Base-by-base conservation (phyloP, 2,888 invertebrate genomes). In the Microctonus hyperodae region DNA sequence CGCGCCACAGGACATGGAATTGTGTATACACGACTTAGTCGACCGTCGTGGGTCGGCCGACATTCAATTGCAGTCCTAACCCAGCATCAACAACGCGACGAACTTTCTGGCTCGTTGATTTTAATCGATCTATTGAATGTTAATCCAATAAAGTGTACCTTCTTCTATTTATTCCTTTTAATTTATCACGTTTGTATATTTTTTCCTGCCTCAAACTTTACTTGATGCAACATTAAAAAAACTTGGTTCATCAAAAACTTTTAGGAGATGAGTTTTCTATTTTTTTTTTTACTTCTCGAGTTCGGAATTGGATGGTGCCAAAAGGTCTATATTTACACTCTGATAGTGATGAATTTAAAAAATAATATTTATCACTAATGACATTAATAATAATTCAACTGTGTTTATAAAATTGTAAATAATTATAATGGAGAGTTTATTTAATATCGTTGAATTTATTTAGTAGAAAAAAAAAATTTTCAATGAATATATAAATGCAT, bases 11-110 rank as follows among this genome's bases (percentile, higher is more conserved):
- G 57, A 64, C 62, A 64, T 57, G 44, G 69, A 63, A 50, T 72
- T 73, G 72, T 70, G 71, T 68, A 60, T 71, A 70, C 71, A 74
- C 69, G 72, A 71, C 72, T 74, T 78, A 78, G 79, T 78, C 77
- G 77, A 74, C 74, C 72, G 76, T 70, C 65, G 70, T 70, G 70
- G 50, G 48, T 71, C 70, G 69, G 68, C 69, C 67, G 68, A 68
- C 37, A 53, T 53, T 35, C 37, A 62, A 53, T 20, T 62, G 62
- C 37, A 51, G 37, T 53, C 22, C 25, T 20, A 25, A 23, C 23
- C 25, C 33, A 10, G 10, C 16, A 23, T 40, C 22, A 35, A 20
- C 35, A 31, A 33, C 20, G 11, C 28, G 10, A n/a, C 16, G 25
- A 53, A 28, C 20, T 28, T 35, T 33, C 20, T 56, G 16, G 28